Conservation (phyloP, 92 coral and sea anemone genomes). For the Epizoanthus scotinus region DNA sequence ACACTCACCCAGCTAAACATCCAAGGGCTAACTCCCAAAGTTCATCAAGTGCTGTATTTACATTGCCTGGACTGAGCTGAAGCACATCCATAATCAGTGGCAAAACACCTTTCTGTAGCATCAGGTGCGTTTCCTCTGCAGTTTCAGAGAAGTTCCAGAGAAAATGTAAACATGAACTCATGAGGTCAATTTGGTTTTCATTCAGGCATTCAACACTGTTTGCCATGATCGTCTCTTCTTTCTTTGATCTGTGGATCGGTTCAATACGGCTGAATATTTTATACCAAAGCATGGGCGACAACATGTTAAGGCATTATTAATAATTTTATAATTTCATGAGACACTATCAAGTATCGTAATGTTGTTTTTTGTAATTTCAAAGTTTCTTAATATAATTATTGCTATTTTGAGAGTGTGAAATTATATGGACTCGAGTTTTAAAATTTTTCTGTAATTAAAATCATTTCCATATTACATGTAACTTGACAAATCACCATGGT, state of each 20-base stretch:
- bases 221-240: not conserved
- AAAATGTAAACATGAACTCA: slow-evolving; percentile 3
- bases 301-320: no score
- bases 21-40: not conserved
- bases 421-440: no score
- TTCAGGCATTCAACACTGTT: not conserved
- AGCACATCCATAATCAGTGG: slow-evolving; percentile 19
- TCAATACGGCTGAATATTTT: no score
- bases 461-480: no score
- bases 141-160: slow-evolving; percentile 25
- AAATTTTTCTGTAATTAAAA: no score
- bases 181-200: not conserved
- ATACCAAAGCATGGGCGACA: no score
- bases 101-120: slow-evolving; percentile 9
- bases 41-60: not conserved
- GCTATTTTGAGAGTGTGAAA: no score
- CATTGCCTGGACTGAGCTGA: not conserved
- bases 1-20: slow-evolving; percentile 29
- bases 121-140: slow-evolving; percentile 9
- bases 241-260: not conserved
- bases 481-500: no score
- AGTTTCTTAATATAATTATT: no score
- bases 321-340: no score
- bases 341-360: no score
- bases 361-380: no score